Percentiles rank a stretch among this genome's conserved stretches.
Conservation (phyloP, 2,888 invertebrate genomes). For the Cyclophora punctaria region DNA sequence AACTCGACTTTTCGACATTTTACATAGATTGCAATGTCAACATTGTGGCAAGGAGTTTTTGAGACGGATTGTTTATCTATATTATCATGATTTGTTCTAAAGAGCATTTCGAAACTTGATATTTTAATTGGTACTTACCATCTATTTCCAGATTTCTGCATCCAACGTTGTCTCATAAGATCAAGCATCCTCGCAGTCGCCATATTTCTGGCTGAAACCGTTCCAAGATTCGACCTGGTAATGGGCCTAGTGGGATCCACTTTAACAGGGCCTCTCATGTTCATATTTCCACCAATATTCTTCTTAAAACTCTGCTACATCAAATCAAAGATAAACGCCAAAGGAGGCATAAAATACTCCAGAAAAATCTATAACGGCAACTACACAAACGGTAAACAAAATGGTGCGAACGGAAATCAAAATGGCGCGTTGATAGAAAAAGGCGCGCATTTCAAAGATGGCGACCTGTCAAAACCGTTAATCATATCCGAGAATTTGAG, state of each 20-base stretch:
- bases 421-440: slow-evolving; percentile 7
- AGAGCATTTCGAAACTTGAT: not conserved
- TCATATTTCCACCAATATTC: slow-evolving; percentile 88
- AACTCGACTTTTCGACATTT: too few species aligned
- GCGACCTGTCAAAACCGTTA: slow-evolving; percentile 38
- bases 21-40: too few species aligned
- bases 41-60: too few species aligned
- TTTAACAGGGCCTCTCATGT: slow-evolving; percentile 87
- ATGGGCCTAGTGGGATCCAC: slow-evolving; percentile 91
- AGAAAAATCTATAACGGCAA: slow-evolving; percentile 1
- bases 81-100: not conserved
- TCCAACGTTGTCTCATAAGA: slow-evolving; percentile 81
- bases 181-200: slow-evolving; percentile 81
- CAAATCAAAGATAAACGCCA: slow-evolving; percentile 31
- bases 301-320: slow-evolving; percentile 81
- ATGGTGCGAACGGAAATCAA: slow-evolving; percentile 4
- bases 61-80: too few species aligned
- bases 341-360: slow-evolving; percentile 9
- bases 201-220: slow-evolving; percentile 85
- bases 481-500: slow-evolving; percentile 25
- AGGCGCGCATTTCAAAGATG: slow-evolving; percentile 17
- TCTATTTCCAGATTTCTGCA: slow-evolving; percentile 80
- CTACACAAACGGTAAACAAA: slow-evolving; percentile 15
- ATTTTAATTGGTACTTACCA: not conserved
- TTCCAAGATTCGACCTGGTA: slow-evolving; percentile 89